These are phyloP conservation scores for Cinclus mexicanus DNA, from an alignment of 2,113 vertebrate species.

Conservation along the genomic window DNA sequence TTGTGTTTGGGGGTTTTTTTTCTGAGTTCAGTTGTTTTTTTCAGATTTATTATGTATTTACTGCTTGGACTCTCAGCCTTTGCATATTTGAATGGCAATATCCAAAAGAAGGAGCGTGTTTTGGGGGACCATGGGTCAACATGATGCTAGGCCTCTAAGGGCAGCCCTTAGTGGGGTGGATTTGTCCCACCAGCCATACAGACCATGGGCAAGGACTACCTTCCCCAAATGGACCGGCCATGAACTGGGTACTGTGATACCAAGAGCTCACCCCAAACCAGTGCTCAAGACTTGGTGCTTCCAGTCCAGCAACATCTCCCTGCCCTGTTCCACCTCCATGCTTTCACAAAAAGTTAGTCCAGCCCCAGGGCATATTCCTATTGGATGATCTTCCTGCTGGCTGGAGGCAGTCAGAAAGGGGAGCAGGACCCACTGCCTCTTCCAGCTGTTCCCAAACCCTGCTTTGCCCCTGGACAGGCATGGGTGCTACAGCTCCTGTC, in stretches of 20 bases:
- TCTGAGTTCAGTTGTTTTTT: neutral
- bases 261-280: neutral
- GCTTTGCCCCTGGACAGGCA: neutral
- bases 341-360: neutral
- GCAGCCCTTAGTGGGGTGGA: neutral
- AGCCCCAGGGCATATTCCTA: neutral
- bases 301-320: neutral
- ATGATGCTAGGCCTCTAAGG: neutral
- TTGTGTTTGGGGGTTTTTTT: neutral
- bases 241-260: fast-evolving
- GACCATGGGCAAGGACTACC: neutral
- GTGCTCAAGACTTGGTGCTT: fast-evolving
- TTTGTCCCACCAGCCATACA: neutral
- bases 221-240: fast-evolving
- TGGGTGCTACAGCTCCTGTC: neutral
- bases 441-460: neutral
- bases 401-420: neutral
- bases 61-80: neutral
- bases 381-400: neutral
- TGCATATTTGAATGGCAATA: neutral
- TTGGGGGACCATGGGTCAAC: neutral
- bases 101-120: neutral
- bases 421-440: neutral
- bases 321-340: neutral
- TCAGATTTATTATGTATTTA: neutral